phyloP scores from a whole-genome alignment of 2,797 vertebrate genomes.

The Sebastes trivittatus region DNA sequence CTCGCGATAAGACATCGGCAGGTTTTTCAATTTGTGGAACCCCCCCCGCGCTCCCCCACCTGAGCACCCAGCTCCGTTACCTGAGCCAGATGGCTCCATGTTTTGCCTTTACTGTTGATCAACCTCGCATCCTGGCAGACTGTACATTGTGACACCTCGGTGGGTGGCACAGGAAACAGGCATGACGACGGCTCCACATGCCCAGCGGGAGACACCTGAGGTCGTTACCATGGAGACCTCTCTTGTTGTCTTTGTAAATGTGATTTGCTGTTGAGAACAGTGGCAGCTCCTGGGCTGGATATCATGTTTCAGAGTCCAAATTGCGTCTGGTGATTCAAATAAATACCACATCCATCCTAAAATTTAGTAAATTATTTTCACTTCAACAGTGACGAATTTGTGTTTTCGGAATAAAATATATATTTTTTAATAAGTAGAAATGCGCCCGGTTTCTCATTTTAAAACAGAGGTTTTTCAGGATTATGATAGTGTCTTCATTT shows the following conservation, averaged over 20 bases:
- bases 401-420: neutral
- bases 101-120: conserved; percentile 45
- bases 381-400: neutral
- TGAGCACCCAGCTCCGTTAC: conserved; percentile 31
- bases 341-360: neutral
- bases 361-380: neutral
- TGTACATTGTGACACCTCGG: conserved; percentile 62
- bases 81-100: conserved; percentile 67
- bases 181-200: conserved; percentile 56
- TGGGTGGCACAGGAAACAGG: conserved; percentile 75
- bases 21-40: conserved; percentile 21
- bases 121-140: conserved; percentile 60
- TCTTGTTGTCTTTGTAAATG: conserved; percentile 38
- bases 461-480: neutral
- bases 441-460: neutral
- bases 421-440: neutral
- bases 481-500: neutral
- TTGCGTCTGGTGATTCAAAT: neutral
- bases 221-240: conserved; percentile 63
- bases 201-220: conserved; percentile 69
- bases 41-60: neutral
- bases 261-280: conserved; percentile 23
- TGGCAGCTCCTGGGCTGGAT: conserved; percentile 1
- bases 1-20: neutral
- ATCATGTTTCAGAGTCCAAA: neutral